Conservation (phyloP, 2,113 vertebrate species). For the Tiliqua scincoides region DNA sequence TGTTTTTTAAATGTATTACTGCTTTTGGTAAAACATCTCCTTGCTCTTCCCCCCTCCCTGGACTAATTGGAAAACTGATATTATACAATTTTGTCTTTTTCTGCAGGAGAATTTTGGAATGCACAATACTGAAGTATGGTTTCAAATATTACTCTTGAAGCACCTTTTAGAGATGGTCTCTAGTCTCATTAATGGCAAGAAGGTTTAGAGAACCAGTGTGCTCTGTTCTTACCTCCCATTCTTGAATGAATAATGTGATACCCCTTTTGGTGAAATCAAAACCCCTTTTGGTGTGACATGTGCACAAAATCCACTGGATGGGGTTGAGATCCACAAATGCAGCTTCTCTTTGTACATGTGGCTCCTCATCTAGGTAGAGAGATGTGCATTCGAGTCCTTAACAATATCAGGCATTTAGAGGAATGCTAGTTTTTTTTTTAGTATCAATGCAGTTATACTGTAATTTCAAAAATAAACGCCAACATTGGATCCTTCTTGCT, state of each 20-base stretch:
- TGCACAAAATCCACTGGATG: not conserved
- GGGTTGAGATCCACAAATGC: too few relatives aligned
- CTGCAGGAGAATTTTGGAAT: not conserved
- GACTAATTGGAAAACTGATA: slow-evolving; percentile 13
- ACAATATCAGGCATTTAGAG: not conserved
- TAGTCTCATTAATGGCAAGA: not conserved
- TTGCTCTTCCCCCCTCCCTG: not conserved
- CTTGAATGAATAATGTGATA: not conserved
- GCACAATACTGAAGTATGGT: not conserved
- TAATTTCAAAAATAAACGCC: not conserved
- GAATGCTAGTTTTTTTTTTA: not conserved
- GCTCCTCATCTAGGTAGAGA: not conserved
- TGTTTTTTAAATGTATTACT: not conserved
- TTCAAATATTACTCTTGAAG: not conserved
- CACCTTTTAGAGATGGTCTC: not conserved
- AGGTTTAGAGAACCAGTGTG: not conserved
- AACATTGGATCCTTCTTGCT: not conserved
- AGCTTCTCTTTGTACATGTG: not conserved
- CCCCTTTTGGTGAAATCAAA: too few relatives aligned
- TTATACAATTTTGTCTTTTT: slow-evolving; percentile 32
- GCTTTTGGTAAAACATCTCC: not conserved
- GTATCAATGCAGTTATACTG: not conserved
- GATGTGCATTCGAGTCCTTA: not conserved
- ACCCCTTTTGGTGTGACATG: too few relatives aligned
- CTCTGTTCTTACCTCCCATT: not conserved